Percentiles rank a stretch among this genome's conserved stretches.
phyloP scores from a whole-genome alignment of 2,888 invertebrate species.

The Tenthredo amoena region DNA sequence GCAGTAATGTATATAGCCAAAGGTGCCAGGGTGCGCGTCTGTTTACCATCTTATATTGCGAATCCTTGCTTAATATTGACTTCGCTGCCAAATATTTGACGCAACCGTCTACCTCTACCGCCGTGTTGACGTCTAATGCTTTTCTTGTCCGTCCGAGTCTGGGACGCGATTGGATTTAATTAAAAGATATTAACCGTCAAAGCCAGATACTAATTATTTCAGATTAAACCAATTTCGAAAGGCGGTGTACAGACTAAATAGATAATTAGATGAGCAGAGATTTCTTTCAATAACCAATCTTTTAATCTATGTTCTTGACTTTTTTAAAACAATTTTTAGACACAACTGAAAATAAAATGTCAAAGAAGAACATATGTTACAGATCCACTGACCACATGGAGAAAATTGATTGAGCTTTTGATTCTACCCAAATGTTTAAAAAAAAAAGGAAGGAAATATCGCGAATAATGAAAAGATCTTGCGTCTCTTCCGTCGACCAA shows the following conservation, averaged over 20 bases:
- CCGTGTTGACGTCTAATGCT: constrained; percentile 46
- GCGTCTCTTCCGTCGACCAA: no score
- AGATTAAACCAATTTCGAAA: neutral
- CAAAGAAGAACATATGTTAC: neutral
- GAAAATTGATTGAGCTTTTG: neutral
- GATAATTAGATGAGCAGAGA: neutral
- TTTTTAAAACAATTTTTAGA: neutral
- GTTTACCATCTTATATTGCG: constrained; percentile 56
- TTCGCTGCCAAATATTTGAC: constrained; percentile 60
- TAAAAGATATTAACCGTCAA: constrained; percentile 18
- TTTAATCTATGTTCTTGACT: neutral
- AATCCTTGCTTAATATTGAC: constrained; percentile 61
- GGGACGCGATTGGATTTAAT: constrained; percentile 28
- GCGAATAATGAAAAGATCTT: neutral
- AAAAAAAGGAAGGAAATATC: neutral
- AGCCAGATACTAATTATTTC: neutral
- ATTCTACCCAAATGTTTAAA: neutral
- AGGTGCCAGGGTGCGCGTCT: neutral
- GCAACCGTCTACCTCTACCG: constrained; percentile 51
- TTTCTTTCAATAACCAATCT: neutral
- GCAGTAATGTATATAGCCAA: neutral
- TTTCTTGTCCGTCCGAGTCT: constrained; percentile 39
- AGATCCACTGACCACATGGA: neutral
- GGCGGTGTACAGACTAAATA: neutral
- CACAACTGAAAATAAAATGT: neutral